A percentile compares a stretch with the other conserved stretches of the same genome.
Conservation (phyloP, 2,888 invertebrate genomes). For the Drosophila limbata region DNA sequence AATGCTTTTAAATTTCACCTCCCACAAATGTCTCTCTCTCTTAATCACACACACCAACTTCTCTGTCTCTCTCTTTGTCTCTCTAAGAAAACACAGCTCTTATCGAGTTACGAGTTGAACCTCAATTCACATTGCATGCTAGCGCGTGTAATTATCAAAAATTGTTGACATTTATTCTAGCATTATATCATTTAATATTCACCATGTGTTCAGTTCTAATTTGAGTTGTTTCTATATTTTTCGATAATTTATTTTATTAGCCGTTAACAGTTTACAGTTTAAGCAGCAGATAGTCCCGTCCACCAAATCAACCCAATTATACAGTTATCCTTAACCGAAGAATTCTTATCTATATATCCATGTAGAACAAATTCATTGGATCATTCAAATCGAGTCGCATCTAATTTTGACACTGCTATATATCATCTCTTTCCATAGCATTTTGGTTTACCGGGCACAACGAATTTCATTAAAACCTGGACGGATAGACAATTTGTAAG, state of each 20-base stretch:
- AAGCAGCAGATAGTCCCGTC: constrained; percentile 28
- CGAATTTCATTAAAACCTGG: constrained; percentile 82
- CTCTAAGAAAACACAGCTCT: constrained; percentile 7
- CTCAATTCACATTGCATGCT: constrained; percentile 36
- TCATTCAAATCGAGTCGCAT: constrained; percentile 53
- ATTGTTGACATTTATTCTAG: constrained; percentile 25
- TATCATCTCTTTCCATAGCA: constrained; percentile 81
- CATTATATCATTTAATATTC: background rate
- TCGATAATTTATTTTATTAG: constrained; percentile 19
- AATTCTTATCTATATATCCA: constrained; percentile 24
- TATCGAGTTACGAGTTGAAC: constrained; percentile 8
- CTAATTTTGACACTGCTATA: constrained; percentile 70
- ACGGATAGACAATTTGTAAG: constrained; percentile 83
- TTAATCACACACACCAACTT: constrained; percentile 5
- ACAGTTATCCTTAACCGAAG: constrained; percentile 4
- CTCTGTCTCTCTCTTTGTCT: constrained; percentile 10
- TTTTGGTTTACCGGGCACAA: constrained; percentile 82
- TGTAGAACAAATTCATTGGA: constrained; percentile 44
- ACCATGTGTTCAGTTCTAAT: background rate
- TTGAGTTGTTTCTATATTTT: constrained; percentile 1
- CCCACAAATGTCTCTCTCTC: constrained; percentile 20
- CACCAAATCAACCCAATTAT: background rate
- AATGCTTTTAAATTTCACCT: constrained; percentile 46
- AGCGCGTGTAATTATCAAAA: constrained; percentile 36
- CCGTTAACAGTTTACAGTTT: constrained; percentile 14